Percentiles rank a stretch among this genome's conserved stretches.
These are phyloP conservation scores for Tokudaia muenninki DNA, from an alignment of 2,797 vertebrate species.

Conservation along the genomic window DNA sequence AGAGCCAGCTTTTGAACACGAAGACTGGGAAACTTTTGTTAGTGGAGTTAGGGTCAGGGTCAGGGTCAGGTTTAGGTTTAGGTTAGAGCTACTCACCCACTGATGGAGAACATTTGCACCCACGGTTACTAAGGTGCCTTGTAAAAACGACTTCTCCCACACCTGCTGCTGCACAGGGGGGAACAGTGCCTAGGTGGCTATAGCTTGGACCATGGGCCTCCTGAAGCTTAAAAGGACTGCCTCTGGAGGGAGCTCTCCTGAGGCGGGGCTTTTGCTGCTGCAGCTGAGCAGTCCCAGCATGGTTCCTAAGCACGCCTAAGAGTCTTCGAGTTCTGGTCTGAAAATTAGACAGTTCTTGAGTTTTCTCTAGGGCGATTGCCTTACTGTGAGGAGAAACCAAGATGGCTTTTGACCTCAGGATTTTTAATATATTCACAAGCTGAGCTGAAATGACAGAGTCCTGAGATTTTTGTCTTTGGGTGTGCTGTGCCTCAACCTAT, in stretches of 20 bases:
- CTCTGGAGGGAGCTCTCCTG: not conserved
- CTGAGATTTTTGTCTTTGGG: conserved; percentile 60
- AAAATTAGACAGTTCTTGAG: conserved; percentile 46
- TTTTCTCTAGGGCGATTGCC: conserved; percentile 29
- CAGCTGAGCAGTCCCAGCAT: not conserved
- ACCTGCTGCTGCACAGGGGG: fast-evolving
- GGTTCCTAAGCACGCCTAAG: not conserved
- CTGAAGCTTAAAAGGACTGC: not conserved
- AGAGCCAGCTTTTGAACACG: not conserved
- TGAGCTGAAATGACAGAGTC: conserved; percentile 29
- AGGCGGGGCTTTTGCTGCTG: not conserved
- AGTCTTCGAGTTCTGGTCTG: conserved; percentile 40
- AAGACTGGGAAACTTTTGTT: not conserved
- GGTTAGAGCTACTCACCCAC: too few species aligned
- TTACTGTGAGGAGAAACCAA: conserved; percentile 65
- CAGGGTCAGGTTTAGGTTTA: too few species aligned
- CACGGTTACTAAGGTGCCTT: not conserved
- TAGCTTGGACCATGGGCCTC: not conserved
- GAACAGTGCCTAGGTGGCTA: not conserved
- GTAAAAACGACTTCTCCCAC: not conserved
- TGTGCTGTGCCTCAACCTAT: not conserved
- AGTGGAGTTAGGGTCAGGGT: too few species aligned
- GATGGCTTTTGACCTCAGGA: conserved; percentile 68
- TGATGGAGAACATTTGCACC: not conserved
- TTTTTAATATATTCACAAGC: conserved; percentile 71